Conservation (phyloP, 2,888 invertebrate species). For the Scaptodrosophila latifasciaeformis region DNA sequence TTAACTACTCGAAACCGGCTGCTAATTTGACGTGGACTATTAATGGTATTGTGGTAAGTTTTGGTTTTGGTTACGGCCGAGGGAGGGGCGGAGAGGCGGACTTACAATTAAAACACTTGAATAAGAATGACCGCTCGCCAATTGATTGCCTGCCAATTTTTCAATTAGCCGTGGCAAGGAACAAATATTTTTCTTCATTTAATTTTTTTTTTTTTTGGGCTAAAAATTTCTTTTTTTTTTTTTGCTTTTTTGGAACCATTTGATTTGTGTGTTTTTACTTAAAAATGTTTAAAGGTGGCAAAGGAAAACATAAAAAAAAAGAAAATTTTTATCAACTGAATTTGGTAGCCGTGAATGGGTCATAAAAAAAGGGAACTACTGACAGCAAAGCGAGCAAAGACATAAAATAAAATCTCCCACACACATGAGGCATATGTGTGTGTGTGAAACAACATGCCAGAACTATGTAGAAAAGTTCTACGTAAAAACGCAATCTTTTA, state of each 20-base stretch:
- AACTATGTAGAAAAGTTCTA: slow-evolving; percentile 10
- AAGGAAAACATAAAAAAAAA: too few species aligned
- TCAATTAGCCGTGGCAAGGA: slow-evolving; percentile 50
- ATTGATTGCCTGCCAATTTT: slow-evolving; percentile 57
- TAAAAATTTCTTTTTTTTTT: neutral
- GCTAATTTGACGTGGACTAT: slow-evolving; percentile 79
- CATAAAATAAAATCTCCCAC: neutral
- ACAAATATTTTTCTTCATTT: slow-evolving; percentile 17
- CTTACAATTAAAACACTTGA: slow-evolving; percentile 12
- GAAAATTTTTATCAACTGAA: too few species aligned
- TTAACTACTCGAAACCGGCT: slow-evolving; percentile 77
- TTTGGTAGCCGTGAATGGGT: too few species aligned
- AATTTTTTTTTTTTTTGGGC: neutral
- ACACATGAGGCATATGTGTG: neutral
- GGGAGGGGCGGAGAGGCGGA: slow-evolving; percentile 4
- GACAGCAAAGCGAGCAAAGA: too few species aligned
- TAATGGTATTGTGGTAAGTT: slow-evolving; percentile 76
- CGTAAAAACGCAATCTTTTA: slow-evolving; percentile 43
- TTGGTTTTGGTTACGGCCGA: slow-evolving; percentile 48
- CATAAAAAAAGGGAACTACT: too few species aligned
- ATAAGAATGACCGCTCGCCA: too few species aligned
- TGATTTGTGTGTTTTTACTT: too few species aligned
- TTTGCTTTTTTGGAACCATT: neutral
- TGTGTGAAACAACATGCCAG: neutral
- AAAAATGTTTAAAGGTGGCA: too few species aligned